phyloP scores from a whole-genome alignment of 1,140 invertebrate genomes.

The Augochlora pura region DNA sequence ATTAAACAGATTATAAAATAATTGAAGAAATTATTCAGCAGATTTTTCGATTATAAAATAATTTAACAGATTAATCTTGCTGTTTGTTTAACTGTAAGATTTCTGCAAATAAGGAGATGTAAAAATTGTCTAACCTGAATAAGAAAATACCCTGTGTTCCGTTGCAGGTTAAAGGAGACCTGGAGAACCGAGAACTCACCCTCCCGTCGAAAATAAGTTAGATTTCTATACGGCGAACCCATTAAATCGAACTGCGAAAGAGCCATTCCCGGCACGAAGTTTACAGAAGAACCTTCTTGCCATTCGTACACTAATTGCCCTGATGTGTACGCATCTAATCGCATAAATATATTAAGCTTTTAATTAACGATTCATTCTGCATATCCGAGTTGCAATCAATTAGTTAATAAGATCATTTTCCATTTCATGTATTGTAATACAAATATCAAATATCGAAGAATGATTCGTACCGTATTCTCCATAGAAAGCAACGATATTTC shows the following conservation, averaged over 20 bases:
- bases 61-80: no score
- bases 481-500: no score
- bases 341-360: constrained; percentile 15
- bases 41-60: no score
- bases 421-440: no score
- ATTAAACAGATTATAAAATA: no score
- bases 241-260: constrained; percentile 95
- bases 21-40: no score
- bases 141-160: constrained; percentile 95
- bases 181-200: constrained; percentile 94
- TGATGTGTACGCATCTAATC: constrained; percentile 93
- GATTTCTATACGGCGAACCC: constrained; percentile 90
- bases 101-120: background rate
- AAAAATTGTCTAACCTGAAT: constrained; percentile 83
- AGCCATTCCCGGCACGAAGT: constrained; percentile 93
- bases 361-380: background rate
- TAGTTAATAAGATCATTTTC: no score
- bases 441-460: no score
- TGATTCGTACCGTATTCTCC: no score
- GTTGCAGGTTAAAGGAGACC: constrained; percentile 94
- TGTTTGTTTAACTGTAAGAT: background rate
- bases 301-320: constrained; percentile 94
- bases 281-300: constrained; percentile 90
- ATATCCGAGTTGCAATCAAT: background rate
- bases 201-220: constrained; percentile 88